These are phyloP conservation scores for Lucinisca nassula DNA, from an alignment of 2,888 invertebrate species.

Conservation along the genomic window DNA sequence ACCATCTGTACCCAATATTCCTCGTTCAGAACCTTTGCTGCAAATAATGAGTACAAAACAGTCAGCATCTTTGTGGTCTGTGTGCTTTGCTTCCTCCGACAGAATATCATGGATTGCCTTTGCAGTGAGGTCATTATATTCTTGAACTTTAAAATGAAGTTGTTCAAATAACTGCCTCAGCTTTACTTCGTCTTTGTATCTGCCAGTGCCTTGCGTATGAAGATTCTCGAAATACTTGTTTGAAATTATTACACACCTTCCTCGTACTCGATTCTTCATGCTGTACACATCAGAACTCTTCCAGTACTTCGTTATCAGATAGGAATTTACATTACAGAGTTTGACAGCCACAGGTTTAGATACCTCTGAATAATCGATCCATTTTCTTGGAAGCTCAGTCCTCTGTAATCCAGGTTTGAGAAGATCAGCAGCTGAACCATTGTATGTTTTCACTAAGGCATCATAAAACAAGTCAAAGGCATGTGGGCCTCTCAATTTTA, in stretches of 20 bases:
- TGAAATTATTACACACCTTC: slow-evolving; percentile 69
- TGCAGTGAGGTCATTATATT: slow-evolving; percentile 29
- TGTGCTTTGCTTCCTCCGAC: slow-evolving; percentile 35
- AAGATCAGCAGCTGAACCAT: background rate
- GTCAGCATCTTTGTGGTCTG: slow-evolving; percentile 58
- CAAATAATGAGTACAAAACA: slow-evolving; percentile 71
- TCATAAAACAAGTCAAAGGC: background rate
- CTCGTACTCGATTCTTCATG: slow-evolving; percentile 62
- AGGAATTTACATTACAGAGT: slow-evolving; percentile 35
- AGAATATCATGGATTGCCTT: slow-evolving; percentile 49
- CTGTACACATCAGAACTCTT: slow-evolving; percentile 46
- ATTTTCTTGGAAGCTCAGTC: background rate
- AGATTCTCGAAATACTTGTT: slow-evolving; percentile 63
- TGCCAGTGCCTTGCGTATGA: slow-evolving; percentile 56
- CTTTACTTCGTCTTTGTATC: slow-evolving; percentile 56
- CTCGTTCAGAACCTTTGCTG: slow-evolving; percentile 65
- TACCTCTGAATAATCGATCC: background rate
- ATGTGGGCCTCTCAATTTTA: background rate
- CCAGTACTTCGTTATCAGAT: slow-evolving; percentile 44
- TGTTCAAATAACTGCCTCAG: slow-evolving; percentile 58
- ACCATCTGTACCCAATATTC: slow-evolving; percentile 71
- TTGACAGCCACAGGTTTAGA: background rate
- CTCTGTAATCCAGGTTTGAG: background rate
- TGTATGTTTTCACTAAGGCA: background rate
- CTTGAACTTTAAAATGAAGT: slow-evolving; percentile 64